Conservation (phyloP, 2,888 invertebrate genomes). For the Endotricha flammealis region DNA sequence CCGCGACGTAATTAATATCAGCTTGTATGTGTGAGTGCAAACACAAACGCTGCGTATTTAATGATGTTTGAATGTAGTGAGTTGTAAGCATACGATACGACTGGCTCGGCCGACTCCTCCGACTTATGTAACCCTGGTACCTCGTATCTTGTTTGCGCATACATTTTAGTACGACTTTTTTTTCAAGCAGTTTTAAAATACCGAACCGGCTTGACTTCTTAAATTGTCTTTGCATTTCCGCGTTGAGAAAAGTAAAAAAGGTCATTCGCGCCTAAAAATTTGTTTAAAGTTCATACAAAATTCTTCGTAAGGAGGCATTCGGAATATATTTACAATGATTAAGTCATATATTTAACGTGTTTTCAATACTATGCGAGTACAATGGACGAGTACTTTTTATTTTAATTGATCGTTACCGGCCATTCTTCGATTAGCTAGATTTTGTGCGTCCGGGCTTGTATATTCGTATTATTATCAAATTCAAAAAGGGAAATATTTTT, state of each 20-base stretch:
- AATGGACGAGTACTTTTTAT: conserved; percentile 14
- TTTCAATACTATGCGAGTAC: conserved; percentile 14
- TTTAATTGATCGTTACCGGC: conserved; percentile 6
- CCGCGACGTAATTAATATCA: conserved; percentile 51
- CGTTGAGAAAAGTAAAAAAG: conserved; percentile 65
- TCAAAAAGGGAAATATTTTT: too few species aligned
- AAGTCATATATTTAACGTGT: conserved; percentile 32
- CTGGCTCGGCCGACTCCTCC: conserved; percentile 39
- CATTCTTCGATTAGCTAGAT: too few species aligned
- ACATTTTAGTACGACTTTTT: conserved; percentile 70
- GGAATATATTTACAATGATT: conserved; percentile 36
- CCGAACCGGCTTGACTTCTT: conserved; percentile 66
- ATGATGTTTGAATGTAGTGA: conserved; percentile 42
- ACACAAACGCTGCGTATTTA: conserved; percentile 51
- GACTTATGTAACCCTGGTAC: conserved; percentile 64
- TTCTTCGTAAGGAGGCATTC: conserved; percentile 30
- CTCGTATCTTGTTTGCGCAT: conserved; percentile 68
- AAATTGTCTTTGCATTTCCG: conserved; percentile 72
- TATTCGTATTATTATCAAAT: too few species aligned
- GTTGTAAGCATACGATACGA: conserved; percentile 47
- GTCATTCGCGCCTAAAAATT: conserved; percentile 61
- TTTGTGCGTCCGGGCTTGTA: too few species aligned
- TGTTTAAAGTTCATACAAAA: conserved; percentile 27
- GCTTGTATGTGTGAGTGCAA: conserved; percentile 38
- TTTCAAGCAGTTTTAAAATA: conserved; percentile 65